Conservation (phyloP, 1,140 invertebrate species). For the Dendrolimus kikuchii region DNA sequence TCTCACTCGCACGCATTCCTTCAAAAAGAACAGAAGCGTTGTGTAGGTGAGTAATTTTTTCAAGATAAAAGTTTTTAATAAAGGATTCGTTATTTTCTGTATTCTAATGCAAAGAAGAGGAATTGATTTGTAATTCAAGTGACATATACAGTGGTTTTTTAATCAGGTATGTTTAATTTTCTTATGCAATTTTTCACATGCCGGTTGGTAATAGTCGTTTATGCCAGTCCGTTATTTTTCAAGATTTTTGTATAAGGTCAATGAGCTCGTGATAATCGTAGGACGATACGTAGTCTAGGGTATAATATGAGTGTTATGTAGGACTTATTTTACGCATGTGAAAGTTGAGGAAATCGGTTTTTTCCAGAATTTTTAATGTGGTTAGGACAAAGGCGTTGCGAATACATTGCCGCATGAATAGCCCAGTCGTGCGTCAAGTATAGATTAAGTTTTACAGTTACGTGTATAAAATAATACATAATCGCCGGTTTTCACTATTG, state of each 20-base stretch:
- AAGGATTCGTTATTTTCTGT: background rate
- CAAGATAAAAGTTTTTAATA: slow-evolving; percentile 6
- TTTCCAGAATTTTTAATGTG: slow-evolving; percentile 8
- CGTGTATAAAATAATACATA: slow-evolving; percentile 20
- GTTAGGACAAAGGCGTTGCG: slow-evolving; percentile 27
- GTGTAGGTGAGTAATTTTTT: slow-evolving; percentile 15
- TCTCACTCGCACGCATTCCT: slow-evolving; percentile 10
- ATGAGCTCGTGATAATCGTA: slow-evolving; percentile 34
- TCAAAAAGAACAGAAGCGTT: slow-evolving; percentile 13
- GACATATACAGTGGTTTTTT: background rate
- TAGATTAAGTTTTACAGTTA: slow-evolving; percentile 25
- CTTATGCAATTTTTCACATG: slow-evolving; percentile 10
- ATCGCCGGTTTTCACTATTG: slow-evolving; percentile 15
- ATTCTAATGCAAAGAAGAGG: no score
- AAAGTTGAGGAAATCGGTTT: slow-evolving; percentile 10
- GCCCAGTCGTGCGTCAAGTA: slow-evolving; percentile 17
- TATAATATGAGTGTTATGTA: slow-evolving; percentile 13
- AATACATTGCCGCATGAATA: slow-evolving; percentile 32
- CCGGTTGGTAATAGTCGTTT: slow-evolving; percentile 25
- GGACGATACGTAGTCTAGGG: slow-evolving; percentile 14
- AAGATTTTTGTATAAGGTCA: slow-evolving; percentile 56
- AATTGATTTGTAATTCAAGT: no score
- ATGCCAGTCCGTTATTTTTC: slow-evolving; percentile 59
- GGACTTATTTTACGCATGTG: slow-evolving; percentile 11
- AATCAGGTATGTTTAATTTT: slow-evolving; percentile 12